phyloP scores from a whole-genome alignment of 2,888 invertebrate species.

The Pilophorus perplexus region DNA sequence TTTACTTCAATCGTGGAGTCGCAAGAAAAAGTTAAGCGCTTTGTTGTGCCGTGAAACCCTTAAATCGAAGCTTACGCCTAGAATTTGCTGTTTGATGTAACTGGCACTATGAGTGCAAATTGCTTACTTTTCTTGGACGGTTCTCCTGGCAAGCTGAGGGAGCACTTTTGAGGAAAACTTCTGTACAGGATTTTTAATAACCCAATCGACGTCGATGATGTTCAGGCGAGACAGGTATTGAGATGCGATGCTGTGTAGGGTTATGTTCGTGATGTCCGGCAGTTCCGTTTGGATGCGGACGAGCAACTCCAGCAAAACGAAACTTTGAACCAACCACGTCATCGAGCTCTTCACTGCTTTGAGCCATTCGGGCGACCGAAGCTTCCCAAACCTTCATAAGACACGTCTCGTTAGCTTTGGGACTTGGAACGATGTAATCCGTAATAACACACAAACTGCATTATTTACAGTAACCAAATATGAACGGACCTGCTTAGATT shows the following conservation, averaged over 20 bases:
- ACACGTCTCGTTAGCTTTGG: too few relatives aligned
- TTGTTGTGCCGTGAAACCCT: too few relatives aligned
- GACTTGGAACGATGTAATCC: too few relatives aligned
- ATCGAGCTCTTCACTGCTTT: not conserved
- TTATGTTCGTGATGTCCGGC: not conserved
- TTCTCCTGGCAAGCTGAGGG: conserved; percentile 7
- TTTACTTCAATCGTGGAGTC: too few relatives aligned
- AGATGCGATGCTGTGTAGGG: not conserved
- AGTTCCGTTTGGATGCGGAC: not conserved
- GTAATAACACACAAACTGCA: too few relatives aligned
- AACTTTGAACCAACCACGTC: not conserved
- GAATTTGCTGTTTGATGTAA: too few relatives aligned
- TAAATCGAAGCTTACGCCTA: too few relatives aligned
- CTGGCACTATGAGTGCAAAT: too few relatives aligned
- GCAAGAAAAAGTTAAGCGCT: too few relatives aligned
- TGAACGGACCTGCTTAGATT: not conserved
- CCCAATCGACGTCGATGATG: conserved; percentile 3
- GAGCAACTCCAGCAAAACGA: conserved; percentile 1
- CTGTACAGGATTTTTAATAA: not conserved
- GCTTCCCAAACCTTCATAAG: conserved; percentile 1
- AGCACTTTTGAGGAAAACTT: not conserved
- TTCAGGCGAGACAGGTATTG: not conserved
- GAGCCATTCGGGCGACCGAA: conserved; percentile 2
- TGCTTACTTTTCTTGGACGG: too few relatives aligned
- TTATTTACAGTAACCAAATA: not conserved